Base-by-base conservation (phyloP, 2,797 vertebrate species). In the Chloroceryle inda region DNA sequence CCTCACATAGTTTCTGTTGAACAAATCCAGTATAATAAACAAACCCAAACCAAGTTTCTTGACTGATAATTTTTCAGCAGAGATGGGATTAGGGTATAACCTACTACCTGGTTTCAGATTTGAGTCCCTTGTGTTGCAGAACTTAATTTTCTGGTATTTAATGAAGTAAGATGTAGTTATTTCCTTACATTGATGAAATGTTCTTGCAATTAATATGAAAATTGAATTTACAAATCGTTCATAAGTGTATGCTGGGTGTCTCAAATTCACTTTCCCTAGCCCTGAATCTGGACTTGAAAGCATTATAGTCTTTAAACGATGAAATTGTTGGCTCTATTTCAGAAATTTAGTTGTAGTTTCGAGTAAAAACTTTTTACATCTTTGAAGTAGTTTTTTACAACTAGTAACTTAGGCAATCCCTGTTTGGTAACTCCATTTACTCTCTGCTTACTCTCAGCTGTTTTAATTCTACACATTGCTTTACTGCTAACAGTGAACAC, bases 291-390 rank as follows among this genome's bases (percentile, higher is more conserved):
- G 47, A 83, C 61, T 75, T 90, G 52, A 78, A 82, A 92, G 13
- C 35, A 8, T 21, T 40, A 6, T 53, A 18, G 38, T 76, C 27
- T 76, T 73, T 85, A 85, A 94, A 58, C 8, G 42, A 24, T n/a
- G 6, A 61, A 76, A 66, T 45, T 22, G 5, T 33, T 83, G 61
- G 22, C 14, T 83, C 17, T 37, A 0, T 35, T 73, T 76, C 19
- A 89, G 56, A 93, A 74, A 64, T 33, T 15, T 7, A 78, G 8
- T 81, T 93, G 26, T 37, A 35, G 22, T 75, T 86, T 84, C 37
- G 35, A 85, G 35, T 76, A 15, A 63, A 76, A 92, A 8, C n/a
- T 9, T 68, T 8, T 13, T n/a, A 11, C 1, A 24, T 62, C 38
- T 84, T 87, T 17, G 27, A 52, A 31, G 52, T 53, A 53, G 52